A percentile compares a stretch with the other conserved stretches of the same genome.
These are phyloP conservation scores for Tychaedon coryphoeus DNA, from an alignment of 2,113 vertebrate genomes.

Conservation along the genomic window DNA sequence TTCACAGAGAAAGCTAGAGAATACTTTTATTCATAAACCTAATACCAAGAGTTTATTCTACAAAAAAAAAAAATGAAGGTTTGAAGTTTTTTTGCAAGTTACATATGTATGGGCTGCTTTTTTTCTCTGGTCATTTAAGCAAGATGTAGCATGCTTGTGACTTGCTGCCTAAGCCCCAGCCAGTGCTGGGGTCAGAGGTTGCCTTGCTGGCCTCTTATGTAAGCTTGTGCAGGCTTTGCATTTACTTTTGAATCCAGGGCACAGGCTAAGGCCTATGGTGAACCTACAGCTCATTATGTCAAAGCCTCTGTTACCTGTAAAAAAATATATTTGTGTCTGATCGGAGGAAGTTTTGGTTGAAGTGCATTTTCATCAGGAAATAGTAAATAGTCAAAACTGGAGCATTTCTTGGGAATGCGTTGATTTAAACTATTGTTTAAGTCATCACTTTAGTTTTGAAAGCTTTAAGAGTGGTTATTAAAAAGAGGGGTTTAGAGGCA, in stretches of 20 bases:
- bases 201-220: not conserved
- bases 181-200: not conserved
- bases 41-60: not conserved
- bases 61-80: not conserved
- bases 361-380: not conserved
- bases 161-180: not conserved
- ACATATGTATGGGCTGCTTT: not conserved
- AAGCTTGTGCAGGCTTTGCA: not conserved
- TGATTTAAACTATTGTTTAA: not conserved
- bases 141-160: not conserved
- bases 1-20: not conserved
- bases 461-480: not conserved
- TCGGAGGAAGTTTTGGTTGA: not conserved
- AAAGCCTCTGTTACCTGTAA: not conserved
- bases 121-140: not conserved
- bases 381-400: not conserved
- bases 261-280: not conserved
- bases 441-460: not conserved
- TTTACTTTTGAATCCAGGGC: constrained; percentile 10
- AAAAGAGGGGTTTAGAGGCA: not conserved
- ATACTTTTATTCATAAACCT: not conserved
- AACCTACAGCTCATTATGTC: not conserved
- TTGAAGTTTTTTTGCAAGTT: not conserved
- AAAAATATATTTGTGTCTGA: not conserved
- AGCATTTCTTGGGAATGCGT: not conserved